phyloP scores from a whole-genome alignment of 2,888 invertebrate species.

The Hipparchia sbordonii region DNA sequence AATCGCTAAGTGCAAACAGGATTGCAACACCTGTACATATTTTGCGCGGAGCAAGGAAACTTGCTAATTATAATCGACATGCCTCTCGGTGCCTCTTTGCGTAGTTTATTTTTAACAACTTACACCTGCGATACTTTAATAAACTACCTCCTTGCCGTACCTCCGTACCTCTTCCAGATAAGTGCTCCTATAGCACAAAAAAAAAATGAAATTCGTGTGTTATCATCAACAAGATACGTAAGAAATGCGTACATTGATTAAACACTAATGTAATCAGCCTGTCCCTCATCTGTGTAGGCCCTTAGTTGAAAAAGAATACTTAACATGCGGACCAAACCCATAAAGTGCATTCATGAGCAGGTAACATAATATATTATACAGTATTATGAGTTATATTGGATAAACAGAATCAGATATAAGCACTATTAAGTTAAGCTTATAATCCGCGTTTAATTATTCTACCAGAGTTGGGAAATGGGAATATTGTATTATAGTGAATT shows the following conservation, averaged over 20 bases:
- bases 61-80: constrained; percentile 21
- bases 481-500: constrained; percentile 26
- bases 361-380: constrained; percentile 3
- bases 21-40: constrained; percentile 22
- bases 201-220: no score
- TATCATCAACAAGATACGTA: no score
- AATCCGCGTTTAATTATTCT: constrained; percentile 40
- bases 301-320: no score
- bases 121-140: constrained; percentile 14
- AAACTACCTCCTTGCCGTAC: neutral
- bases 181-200: no score
- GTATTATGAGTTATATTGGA: constrained; percentile 17
- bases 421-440: constrained; percentile 37
- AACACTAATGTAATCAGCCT: no score
- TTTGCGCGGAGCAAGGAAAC: constrained; percentile 13
- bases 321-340: no score
- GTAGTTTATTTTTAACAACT: constrained; percentile 14
- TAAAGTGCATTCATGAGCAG: constrained; percentile 32
- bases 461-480: constrained; percentile 37
- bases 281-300: no score
- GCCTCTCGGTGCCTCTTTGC: constrained; percentile 5
- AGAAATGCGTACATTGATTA: no score
- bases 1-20: constrained; percentile 21
- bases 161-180: neutral
- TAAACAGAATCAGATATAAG: constrained; percentile 30